These are phyloP conservation scores for Physocephala rufipes DNA, from an alignment of 2,888 invertebrate genomes.

Conservation along the genomic window DNA sequence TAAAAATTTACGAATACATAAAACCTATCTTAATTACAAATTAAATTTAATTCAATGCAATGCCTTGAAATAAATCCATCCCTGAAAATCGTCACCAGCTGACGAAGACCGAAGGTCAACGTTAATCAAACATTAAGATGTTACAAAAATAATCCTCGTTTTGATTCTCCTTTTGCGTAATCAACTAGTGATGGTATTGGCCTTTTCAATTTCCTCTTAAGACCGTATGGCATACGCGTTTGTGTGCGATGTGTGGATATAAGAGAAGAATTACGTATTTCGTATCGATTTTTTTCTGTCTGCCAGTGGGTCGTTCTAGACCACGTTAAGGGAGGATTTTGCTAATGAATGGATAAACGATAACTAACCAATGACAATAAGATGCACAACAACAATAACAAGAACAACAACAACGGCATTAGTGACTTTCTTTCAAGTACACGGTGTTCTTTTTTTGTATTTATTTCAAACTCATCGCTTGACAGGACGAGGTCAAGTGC, in stretches of 20 bases:
- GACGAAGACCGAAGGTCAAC: too few relatives aligned
- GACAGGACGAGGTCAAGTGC: slow-evolving; percentile 26
- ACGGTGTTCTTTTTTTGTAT: slow-evolving; percentile 10
- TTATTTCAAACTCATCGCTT: neutral
- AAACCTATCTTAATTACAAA: too few relatives aligned
- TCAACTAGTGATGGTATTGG: slow-evolving; percentile 4
- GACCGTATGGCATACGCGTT: too few relatives aligned
- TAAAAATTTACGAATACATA: too few relatives aligned
- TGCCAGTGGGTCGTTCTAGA: too few relatives aligned
- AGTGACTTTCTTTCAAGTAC: slow-evolving; percentile 8
- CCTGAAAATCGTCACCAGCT: too few relatives aligned
- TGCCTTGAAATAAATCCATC: too few relatives aligned
- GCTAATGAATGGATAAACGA: too few relatives aligned
- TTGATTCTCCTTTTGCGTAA: neutral
- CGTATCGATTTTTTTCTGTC: neutral
- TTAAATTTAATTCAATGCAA: too few relatives aligned
- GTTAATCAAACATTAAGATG: too few relatives aligned
- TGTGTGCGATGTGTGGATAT: neutral
- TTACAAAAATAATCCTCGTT: neutral
- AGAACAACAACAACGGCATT: slow-evolving; percentile 17
- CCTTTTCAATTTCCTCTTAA: neutral
- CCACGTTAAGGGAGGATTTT: too few relatives aligned
- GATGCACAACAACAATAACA: slow-evolving; percentile 6
- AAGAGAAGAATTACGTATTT: too few relatives aligned
- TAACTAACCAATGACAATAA: neutral